Base-by-base conservation (phyloP, 2,888 invertebrate genomes). In the Mamestra brassicae region DNA sequence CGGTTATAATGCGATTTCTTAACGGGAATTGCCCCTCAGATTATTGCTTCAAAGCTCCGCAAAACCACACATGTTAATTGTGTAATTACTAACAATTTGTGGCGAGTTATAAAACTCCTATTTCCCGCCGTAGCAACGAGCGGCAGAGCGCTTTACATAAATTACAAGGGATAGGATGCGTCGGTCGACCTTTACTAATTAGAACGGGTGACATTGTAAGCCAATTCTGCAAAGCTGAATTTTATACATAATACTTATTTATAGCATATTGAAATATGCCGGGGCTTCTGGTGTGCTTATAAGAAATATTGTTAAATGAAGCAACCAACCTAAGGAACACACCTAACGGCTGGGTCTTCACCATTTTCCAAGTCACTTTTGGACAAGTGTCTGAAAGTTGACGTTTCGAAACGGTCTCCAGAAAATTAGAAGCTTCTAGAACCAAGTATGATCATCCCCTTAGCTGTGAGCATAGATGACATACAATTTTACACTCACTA, bases 401-500 rank as follows among this genome's bases (percentile, higher is more conserved):
- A 2, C 10, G 13, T 45, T 45, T 72, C 34, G 55, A 80, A 54
- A 17, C 3, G 2, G 54, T n/a, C 34, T 50, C 2, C 6, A 13
- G 54, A 55, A 65, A 34, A 52, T 72, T 69, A 77, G 65, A 69
- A 66, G 71, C 85, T 86, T 86, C 38, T 83, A 84, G 83, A 67
- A 63, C 42, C 42, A 83, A 70, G 47, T 67, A 69, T 66, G 66
- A 73, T 83, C 78, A 86, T 82, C 50, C 79, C 67, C 64, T 71
- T 79, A 83, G 86, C 60, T 42, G 42, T 76, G 62, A 61, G 58
- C 70, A 45, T 84, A 83, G 84, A 84, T 72, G 60, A 75, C 83
- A 78, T 83, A 74, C 73, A 63, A 71, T 72, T 87, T 74, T 84
- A 81, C 85, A 70, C 55, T 82, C 86, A 84, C 68, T 66, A 64